phyloP scores from a whole-genome alignment of 2,888 invertebrate genomes.

The Mongoloraphidia duomilia region DNA sequence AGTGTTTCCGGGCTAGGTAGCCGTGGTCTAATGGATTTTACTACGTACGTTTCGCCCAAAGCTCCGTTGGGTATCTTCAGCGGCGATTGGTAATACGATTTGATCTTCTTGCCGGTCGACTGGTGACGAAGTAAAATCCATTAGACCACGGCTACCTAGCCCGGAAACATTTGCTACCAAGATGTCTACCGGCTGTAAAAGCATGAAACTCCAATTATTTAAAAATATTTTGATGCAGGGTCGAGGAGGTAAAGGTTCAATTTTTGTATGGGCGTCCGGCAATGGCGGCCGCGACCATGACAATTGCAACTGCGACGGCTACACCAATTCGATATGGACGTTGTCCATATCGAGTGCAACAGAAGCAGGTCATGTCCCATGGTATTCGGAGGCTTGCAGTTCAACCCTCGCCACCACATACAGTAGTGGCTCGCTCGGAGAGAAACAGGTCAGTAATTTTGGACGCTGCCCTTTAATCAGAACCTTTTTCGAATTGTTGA shows the following conservation, averaged over 20 bases:
- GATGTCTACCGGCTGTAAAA: too few species aligned
- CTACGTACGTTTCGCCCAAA: too few species aligned
- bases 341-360: conserved; percentile 91
- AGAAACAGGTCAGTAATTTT: conserved; percentile 66
- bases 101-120: too few species aligned
- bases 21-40: too few species aligned
- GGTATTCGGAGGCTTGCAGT: conserved; percentile 98
- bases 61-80: too few species aligned
- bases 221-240: conserved; percentile 40
- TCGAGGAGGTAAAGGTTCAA: conserved; percentile 85
- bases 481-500: neutral
- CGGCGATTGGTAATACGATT: too few species aligned
- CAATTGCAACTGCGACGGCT: conserved; percentile 98
- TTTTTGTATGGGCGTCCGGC: conserved; percentile 98
- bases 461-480: conserved; percentile 7
- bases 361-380: conserved; percentile 80
- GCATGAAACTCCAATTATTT: too few species aligned
- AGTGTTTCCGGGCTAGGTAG: too few species aligned
- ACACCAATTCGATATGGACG: conserved; percentile 98
- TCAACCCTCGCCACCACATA: conserved; percentile 97
- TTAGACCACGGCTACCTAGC: too few species aligned
- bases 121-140: too few species aligned
- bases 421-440: conserved; percentile 85
- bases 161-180: too few species aligned
- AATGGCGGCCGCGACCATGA: conserved; percentile 93